Base-by-base conservation (phyloP, 2,797 vertebrate genomes). In the Neomorphus geoffroyi region DNA sequence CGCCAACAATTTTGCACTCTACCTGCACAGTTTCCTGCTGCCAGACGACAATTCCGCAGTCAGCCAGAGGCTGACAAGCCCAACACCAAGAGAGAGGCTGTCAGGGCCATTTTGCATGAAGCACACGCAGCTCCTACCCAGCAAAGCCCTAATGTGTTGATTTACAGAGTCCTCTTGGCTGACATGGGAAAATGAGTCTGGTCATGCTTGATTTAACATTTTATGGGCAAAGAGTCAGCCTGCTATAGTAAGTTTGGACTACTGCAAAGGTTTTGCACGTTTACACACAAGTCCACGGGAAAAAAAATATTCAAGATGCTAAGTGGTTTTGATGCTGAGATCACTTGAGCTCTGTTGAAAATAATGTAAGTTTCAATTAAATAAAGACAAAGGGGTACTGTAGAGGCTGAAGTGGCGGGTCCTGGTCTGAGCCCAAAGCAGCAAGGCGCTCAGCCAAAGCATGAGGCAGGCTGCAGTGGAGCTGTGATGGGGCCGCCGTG, bases 141-240 rank as follows among this genome's bases (percentile, higher is more conserved):
- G 90, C 15, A n/a, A 83, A 95, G 87, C 93, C 94, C 88, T 96
- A 96, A 96, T 95, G 92, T 90, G 91, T 95, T 96, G 95, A 96
- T 96, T 96, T 97, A 95, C 91, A 90, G 92, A 94, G 92, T 95
- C 85, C 83, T 94, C 94, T 86, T 91, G 90, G 92, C 93, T 96
- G 96, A 93, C 92, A 96, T 79, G 95, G 95, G 96, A 96, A 96
- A 94, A 95, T 93, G 92, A 97, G 90, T 43, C 80, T 75, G 88
- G 94, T 96, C 95, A 96, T 66, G 91, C 91, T 93, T 97, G 96
- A 93, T 96, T 96, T 95, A 95, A 95, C 94, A 92, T 96, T 92
- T 94, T 91, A 96, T 91, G 91, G 93, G 93, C 73, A 92, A 91
- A 84, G 91, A 96, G 77, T 91, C 94, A 86, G 82, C 27, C 66